Evolutionary conservation across 2,888 invertebrate genomes (phyloP).

Genomic region (Andrena marginata): DNA sequence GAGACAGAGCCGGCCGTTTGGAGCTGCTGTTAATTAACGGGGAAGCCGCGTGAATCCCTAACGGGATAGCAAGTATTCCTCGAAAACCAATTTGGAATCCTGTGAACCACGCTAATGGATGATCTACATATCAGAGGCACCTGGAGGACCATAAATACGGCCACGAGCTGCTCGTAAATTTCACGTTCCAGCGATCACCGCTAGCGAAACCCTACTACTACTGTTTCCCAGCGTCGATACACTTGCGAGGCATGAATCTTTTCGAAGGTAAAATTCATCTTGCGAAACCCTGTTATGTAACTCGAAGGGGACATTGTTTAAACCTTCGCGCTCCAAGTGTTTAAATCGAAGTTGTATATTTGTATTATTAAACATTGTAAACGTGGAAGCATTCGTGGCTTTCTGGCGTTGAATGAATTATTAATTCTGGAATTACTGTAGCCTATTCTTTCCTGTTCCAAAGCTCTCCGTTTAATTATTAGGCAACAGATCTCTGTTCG

Average conservation of each 20-base stretch:
- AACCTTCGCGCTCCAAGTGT: too few species aligned
- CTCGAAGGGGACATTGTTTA: too few species aligned
- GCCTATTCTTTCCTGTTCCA: not conserved
- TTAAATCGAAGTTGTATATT: too few species aligned
- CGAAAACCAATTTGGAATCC: not conserved
- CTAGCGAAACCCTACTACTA: conserved; percentile 15
- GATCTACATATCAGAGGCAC: not conserved
- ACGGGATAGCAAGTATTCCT: not conserved
- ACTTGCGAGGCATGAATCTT: too few species aligned
- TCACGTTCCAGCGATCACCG: conserved; percentile 17
- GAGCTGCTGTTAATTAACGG: not conserved
- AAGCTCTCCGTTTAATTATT: too few species aligned
- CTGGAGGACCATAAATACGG: conserved; percentile 19
- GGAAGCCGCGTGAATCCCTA: conserved; percentile 9
- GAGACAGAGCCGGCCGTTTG: not conserved
- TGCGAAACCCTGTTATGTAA: too few species aligned
- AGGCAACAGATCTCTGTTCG: too few species aligned
- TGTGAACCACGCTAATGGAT: not conserved
- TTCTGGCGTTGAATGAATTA: too few species aligned
- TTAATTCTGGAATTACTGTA: not conserved
- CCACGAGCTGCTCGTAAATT: conserved; percentile 28
- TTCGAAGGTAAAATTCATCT: too few species aligned
- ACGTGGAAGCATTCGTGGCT: too few species aligned
- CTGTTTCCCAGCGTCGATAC: not conserved
- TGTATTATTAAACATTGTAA: too few species aligned